Conservation (phyloP, 2,113 vertebrate genomes). For the Percina caprodes region DNA sequence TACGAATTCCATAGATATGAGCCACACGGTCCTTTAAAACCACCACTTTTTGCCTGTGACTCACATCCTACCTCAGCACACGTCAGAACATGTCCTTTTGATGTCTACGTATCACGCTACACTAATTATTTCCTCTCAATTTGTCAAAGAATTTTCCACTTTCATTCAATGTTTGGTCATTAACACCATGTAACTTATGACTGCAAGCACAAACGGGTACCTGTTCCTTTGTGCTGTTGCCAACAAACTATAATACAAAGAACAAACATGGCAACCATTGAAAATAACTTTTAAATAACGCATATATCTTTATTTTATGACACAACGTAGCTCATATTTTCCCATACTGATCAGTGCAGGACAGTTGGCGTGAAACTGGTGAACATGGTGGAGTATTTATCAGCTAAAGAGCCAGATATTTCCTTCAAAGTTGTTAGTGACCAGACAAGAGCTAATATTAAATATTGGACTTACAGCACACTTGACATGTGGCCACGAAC, state of each 20-base stretch:
- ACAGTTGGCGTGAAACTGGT: neutral
- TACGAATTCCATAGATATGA: slow-evolving; percentile 35
- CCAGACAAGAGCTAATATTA: neutral
- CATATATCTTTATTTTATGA: neutral
- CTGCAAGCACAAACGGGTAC: slow-evolving; percentile 1
- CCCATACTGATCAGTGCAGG: neutral
- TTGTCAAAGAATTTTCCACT: slow-evolving; percentile 35
- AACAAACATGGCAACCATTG: neutral
- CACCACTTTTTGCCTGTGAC: slow-evolving; percentile 36
- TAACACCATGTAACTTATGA: neutral
- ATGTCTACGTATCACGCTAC: slow-evolving; percentile 1
- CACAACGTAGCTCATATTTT: neutral
- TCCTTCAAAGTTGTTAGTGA: neutral
- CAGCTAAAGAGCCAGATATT: neutral
- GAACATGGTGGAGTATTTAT: neutral
- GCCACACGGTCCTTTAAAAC: slow-evolving; percentile 20
- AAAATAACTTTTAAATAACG: neutral
- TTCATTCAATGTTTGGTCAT: slow-evolving; percentile 24
- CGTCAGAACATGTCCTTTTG: slow-evolving; percentile 26
- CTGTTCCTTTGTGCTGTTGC: slow-evolving; percentile 29
- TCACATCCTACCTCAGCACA: slow-evolving; percentile 41
- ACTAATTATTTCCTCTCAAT: slow-evolving; percentile 43
- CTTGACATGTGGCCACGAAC: neutral
- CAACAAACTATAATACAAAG: slow-evolving; percentile 28
- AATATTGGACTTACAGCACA: neutral